Evolutionary conservation across 1,140 invertebrate species (phyloP).

Genomic region (Aphelinus certus): DNA sequence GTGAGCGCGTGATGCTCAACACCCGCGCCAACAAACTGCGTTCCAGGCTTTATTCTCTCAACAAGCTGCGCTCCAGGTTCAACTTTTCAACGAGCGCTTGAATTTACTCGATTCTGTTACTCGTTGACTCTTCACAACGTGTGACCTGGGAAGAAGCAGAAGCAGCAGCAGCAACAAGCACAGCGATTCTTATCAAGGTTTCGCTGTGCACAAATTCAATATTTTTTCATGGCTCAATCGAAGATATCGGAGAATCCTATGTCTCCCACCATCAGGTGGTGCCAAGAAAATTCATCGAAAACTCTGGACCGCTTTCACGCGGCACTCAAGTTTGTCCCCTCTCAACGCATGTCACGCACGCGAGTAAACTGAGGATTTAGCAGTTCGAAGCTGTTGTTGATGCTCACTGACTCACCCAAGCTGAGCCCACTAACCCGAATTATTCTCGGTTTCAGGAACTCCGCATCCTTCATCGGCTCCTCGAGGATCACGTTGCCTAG

Average conservation of each 20-base stretch:
- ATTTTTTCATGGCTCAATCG: not conserved
- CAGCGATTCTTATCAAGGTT: constrained; percentile 45
- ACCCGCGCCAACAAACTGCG: constrained; percentile 55
- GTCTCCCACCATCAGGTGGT: constrained; percentile 49
- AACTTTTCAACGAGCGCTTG: not conserved
- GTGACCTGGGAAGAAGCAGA: constrained; percentile 42
- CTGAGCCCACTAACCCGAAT: constrained; percentile 7
- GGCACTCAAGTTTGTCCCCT: constrained; percentile 17
- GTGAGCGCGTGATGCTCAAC: constrained; percentile 55
- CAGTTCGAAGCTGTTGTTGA: constrained; percentile 46
- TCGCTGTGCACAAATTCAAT: constrained; percentile 53
- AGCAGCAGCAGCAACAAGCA: constrained; percentile 56
- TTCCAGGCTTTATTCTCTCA: constrained; percentile 43
- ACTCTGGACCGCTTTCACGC: constrained; percentile 38
- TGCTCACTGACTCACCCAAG: not conserved
- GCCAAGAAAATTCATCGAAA: constrained; percentile 41
- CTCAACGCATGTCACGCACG: constrained; percentile 63
- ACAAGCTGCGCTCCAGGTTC: constrained; percentile 13
- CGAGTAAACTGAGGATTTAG: constrained; percentile 57
- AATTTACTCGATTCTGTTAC: not conserved
- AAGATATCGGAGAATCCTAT: constrained; percentile 59
- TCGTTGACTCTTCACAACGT: constrained; percentile 29
- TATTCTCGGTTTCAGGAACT: constrained; percentile 17
- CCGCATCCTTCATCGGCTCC: constrained; percentile 49
- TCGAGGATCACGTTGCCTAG: constrained; percentile 48